Evolutionary conservation across 2,888 invertebrate species (phyloP).

Genomic region (Pseudoips prasinana): DNA sequence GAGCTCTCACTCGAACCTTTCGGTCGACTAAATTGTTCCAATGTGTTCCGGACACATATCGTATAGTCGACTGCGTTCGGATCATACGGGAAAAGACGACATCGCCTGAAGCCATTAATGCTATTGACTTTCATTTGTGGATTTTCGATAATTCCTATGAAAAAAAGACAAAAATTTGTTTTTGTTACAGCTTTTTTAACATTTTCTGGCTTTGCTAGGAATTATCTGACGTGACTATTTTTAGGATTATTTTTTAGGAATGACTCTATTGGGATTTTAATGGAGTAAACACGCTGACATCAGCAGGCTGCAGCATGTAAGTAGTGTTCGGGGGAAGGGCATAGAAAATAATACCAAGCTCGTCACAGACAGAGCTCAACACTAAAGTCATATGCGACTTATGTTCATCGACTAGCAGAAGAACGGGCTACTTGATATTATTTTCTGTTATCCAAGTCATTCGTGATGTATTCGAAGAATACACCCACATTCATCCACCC

Average conservation of each 20-base stretch:
- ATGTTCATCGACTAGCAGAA: slow-evolving; percentile 31
- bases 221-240: slow-evolving; percentile 11
- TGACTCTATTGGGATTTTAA: slow-evolving; percentile 19
- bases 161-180: slow-evolving; percentile 13
- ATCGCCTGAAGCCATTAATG: slow-evolving; percentile 14
- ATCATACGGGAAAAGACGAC: slow-evolving; percentile 22
- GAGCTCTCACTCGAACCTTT: slow-evolving; percentile 1
- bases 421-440: slow-evolving; percentile 19
- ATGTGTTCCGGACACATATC: slow-evolving; percentile 14
- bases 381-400: slow-evolving; percentile 27
- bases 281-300: slow-evolving; percentile 23
- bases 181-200: slow-evolving; percentile 13
- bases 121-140: slow-evolving; percentile 9
- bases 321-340: slow-evolving; percentile 4
- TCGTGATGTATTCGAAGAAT: slow-evolving; percentile 25
- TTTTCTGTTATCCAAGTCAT: slow-evolving; percentile 13
- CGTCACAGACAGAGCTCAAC: slow-evolving; percentile 21
- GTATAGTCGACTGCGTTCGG: slow-evolving; percentile 15
- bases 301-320: slow-evolving; percentile 4
- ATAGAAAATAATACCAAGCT: slow-evolving; percentile 19
- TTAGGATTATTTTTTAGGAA: too few relatives aligned
- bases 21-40: slow-evolving; percentile 3
- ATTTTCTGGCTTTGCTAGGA: slow-evolving; percentile 13
- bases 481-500: slow-evolving; percentile 25
- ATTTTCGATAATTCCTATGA: slow-evolving; percentile 5